phyloP scores from a whole-genome alignment of 2,113 vertebrate genomes.

The Salvelinus namaycush region DNA sequence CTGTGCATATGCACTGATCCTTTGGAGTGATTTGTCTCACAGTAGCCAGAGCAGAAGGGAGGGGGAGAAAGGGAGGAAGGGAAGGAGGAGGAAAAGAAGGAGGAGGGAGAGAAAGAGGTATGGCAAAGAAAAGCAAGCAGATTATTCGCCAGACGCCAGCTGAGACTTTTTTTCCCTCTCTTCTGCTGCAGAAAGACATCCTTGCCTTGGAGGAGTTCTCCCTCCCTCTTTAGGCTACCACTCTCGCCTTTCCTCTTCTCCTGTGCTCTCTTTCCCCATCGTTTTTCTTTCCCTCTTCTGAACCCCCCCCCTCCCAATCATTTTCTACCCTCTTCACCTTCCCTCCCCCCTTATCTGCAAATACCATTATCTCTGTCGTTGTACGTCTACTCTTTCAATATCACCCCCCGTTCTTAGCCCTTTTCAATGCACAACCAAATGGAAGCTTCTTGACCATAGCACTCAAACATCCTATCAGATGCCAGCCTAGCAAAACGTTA shows the following conservation, averaged over 20 bases:
- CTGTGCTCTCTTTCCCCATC: slow-evolving; percentile 4
- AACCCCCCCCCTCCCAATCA: neutral
- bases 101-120: neutral
- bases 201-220: slow-evolving; percentile 5
- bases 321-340: neutral
- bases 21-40: slow-evolving; percentile 70
- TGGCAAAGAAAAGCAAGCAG: slow-evolving; percentile 39
- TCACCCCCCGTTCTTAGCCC: too few relatives aligned
- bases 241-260: neutral
- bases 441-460: too few relatives aligned
- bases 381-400: neutral
- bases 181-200: neutral
- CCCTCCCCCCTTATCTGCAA: neutral
- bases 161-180: slow-evolving; percentile 38
- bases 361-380: neutral
- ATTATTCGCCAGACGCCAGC: slow-evolving; percentile 53
- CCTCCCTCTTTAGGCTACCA: slow-evolving; percentile 1
- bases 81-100: slow-evolving; percentile 13
- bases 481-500: too few relatives aligned
- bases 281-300: slow-evolving; percentile 5
- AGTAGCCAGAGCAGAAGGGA: slow-evolving; percentile 44
- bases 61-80: slow-evolving; percentile 32
- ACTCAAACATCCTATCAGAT: too few relatives aligned
- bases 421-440: too few relatives aligned
- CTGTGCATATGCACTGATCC: slow-evolving; percentile 23